Conservation (phyloP, 2,888 invertebrate genomes). For the Nemurella pictetii region DNA sequence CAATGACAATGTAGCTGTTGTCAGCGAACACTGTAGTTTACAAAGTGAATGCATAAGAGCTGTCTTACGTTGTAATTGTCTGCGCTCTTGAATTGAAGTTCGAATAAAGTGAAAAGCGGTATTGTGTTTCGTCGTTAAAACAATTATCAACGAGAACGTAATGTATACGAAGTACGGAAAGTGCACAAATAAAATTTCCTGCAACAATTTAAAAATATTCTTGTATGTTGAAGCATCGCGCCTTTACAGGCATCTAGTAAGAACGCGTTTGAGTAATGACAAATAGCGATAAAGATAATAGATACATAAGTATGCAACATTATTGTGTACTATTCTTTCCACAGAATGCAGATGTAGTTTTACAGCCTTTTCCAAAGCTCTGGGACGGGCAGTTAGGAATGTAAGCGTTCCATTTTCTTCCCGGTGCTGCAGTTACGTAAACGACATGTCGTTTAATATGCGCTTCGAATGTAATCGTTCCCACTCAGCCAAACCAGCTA, state of each 20-base stretch:
- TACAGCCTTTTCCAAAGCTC: neutral
- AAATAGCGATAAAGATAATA: too few species aligned
- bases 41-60: neutral
- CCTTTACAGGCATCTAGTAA: neutral
- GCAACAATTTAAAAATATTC: neutral
- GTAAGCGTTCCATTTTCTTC: neutral
- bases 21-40: neutral
- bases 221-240: neutral
- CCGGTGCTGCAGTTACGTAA: neutral
- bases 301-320: neutral
- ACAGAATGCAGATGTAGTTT: neutral
- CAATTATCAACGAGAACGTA: too few species aligned
- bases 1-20: too few species aligned
- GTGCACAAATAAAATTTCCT: neutral
- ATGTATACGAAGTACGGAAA: neutral
- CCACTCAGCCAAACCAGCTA: neutral
- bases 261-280: neutral
- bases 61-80: neutral
- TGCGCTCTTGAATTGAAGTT: neutral
- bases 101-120: too few species aligned
- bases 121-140: too few species aligned
- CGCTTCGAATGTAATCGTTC: neutral
- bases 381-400: neutral
- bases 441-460: neutral
- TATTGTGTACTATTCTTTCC: neutral